These are phyloP conservation scores for Sternotherus odoratus DNA, from an alignment of 2,797 vertebrate species.

Conservation along the genomic window DNA sequence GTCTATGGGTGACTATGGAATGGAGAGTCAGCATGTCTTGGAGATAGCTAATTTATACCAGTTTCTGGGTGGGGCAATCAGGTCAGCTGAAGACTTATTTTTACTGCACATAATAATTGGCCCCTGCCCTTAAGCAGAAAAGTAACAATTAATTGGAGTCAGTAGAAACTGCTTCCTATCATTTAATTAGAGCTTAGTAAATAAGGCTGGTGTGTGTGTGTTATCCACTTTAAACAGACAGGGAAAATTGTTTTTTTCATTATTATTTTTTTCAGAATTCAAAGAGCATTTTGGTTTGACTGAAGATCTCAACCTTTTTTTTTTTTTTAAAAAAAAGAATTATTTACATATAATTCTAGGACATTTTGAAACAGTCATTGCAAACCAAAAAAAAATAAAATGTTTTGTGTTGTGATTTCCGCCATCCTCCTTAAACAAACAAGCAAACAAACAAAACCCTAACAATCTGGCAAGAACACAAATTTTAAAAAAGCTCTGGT, in stretches of 20 bases:
- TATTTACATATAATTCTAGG: neutral
- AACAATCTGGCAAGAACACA: neutral
- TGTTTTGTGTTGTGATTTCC: neutral
- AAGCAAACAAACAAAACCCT: too few species aligned
- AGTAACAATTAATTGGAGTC: neutral
- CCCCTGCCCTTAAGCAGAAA: neutral
- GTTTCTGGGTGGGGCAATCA: neutral
- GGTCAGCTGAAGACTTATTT: neutral
- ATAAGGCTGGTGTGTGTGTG: neutral
- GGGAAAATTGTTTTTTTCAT: too few species aligned
- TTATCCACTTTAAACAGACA: neutral
- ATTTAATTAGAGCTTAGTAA: neutral
- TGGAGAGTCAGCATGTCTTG: neutral
- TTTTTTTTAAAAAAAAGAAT: neutral
- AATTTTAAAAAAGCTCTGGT: neutral
- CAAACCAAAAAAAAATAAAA: neutral
- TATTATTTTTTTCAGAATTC: neutral
- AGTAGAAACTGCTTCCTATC: neutral
- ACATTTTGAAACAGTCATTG: neutral
- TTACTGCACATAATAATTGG: conserved; percentile 21
- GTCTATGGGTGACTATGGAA: neutral
- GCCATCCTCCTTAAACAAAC: too few species aligned
- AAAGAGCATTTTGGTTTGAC: neutral
- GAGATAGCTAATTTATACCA: neutral
- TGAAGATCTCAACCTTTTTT: neutral